These are phyloP conservation scores for Dromaius novaehollandiae DNA, from an alignment of 2,113 vertebrate genomes.

Conservation along the genomic window DNA sequence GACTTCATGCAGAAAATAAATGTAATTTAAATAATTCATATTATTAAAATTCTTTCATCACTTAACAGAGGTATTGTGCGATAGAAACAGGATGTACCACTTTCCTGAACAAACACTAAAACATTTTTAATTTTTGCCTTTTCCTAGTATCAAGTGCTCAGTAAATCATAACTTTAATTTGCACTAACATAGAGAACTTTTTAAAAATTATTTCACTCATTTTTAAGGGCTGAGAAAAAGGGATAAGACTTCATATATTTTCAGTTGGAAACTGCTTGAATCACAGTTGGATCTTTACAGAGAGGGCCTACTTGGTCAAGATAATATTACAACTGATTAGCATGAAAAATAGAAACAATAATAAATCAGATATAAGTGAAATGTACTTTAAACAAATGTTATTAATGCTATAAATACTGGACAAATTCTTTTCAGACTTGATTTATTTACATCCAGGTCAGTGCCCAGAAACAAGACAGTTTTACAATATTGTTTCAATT, in stretches of 20 bases:
- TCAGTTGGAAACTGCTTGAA: neutral
- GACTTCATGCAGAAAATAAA: neutral
- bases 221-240: neutral
- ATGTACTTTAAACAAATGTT: neutral
- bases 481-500: neutral
- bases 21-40: neutral
- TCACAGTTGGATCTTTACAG: neutral
- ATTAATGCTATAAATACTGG: neutral
- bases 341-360: neutral
- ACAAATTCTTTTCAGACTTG: neutral
- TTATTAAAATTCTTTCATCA: neutral
- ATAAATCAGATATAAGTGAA: neutral
- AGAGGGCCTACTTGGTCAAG: neutral
- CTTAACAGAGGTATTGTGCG: neutral
- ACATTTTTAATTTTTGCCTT: neutral
- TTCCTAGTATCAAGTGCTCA: neutral
- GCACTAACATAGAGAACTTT: neutral
- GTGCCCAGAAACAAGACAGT: neutral
- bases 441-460: neutral
- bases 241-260: neutral
- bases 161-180: neutral
- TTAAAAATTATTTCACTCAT: neutral
- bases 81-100: neutral
- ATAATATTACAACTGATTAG: neutral
- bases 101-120: neutral